Conservation (phyloP, 2,113 vertebrate genomes). For the Paramisgurnus dabryanus region DNA sequence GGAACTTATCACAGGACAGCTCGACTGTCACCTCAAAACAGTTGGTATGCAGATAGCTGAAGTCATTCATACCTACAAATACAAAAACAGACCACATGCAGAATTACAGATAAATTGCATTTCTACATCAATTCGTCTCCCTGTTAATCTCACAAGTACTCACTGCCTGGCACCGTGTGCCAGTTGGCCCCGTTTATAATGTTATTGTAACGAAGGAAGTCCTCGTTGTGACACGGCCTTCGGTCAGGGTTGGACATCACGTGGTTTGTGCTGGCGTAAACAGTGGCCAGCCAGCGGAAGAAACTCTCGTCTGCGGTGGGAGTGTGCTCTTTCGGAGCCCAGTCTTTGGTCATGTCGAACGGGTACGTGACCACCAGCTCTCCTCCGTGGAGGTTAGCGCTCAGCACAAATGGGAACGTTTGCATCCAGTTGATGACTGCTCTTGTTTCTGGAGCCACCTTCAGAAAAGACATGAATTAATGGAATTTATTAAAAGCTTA, state of each 20-base stretch:
- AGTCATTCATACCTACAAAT: slow-evolving; percentile 87
- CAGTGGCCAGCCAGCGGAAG: slow-evolving; percentile 92
- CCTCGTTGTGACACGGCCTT: slow-evolving; percentile 84
- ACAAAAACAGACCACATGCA: background rate
- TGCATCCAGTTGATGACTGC: slow-evolving; percentile 92
- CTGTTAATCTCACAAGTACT: slow-evolving; percentile 14
- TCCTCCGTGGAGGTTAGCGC: slow-evolving; percentile 90
- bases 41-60: slow-evolving; percentile 94
- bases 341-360: slow-evolving; percentile 71
- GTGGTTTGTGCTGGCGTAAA: slow-evolving; percentile 88
- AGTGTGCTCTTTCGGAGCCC: slow-evolving; percentile 76
- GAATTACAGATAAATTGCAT: no score
- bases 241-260: slow-evolving; percentile 86
- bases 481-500: background rate
- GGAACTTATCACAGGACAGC: slow-evolving; percentile 93
- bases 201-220: slow-evolving; percentile 83
- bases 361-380: slow-evolving; percentile 89
- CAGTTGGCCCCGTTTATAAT: slow-evolving; percentile 91
- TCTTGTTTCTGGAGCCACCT: slow-evolving; percentile 88
- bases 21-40: slow-evolving; percentile 92
- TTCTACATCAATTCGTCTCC: no score
- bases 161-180: slow-evolving; percentile 79
- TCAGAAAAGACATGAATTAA: background rate
- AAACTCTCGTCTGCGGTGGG: slow-evolving; percentile 84
- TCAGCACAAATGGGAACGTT: slow-evolving; percentile 87